Percentiles rank a stretch among this genome's conserved stretches.
These are phyloP conservation scores for Chaetorhynchus papuensis DNA, from an alignment of 2,113 vertebrate genomes.

Conservation along the genomic window DNA sequence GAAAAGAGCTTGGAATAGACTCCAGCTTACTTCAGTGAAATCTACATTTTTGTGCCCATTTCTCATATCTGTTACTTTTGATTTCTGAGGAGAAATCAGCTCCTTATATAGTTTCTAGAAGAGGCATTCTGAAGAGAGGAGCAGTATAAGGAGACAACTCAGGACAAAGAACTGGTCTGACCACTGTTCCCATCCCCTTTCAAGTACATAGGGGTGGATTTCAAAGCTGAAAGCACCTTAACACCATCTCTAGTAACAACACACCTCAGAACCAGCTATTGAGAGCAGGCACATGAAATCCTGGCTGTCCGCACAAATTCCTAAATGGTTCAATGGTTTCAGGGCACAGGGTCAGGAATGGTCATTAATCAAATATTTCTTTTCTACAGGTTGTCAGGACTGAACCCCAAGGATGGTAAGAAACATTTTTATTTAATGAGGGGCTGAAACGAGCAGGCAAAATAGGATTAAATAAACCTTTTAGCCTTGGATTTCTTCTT, in stretches of 20 bases:
- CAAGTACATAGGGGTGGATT: background rate
- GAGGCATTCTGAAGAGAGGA: background rate
- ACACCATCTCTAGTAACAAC: background rate
- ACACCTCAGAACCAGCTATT: background rate
- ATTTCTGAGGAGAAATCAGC: background rate
- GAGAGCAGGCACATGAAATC: background rate
- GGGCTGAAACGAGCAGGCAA: background rate
- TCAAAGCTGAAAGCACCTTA: background rate
- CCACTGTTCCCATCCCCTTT: background rate
- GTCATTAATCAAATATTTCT: background rate
- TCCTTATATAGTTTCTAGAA: background rate
- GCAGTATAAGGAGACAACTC: background rate
- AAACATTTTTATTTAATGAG: background rate
- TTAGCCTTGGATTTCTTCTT: background rate
- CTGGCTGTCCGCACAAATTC: background rate
- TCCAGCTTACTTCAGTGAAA: background rate
- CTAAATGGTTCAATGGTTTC: background rate
- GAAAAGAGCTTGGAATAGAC: background rate
- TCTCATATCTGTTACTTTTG: background rate
- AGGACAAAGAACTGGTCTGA: background rate
- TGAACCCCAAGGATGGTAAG: slow-evolving; percentile 63
- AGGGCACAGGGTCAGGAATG: background rate
- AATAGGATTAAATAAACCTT: background rate
- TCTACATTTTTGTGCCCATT: background rate
- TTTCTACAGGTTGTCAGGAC: slow-evolving; percentile 25